phyloP scores from a whole-genome alignment of 2,797 vertebrate species.

The Brachyrhaphis roseni region DNA sequence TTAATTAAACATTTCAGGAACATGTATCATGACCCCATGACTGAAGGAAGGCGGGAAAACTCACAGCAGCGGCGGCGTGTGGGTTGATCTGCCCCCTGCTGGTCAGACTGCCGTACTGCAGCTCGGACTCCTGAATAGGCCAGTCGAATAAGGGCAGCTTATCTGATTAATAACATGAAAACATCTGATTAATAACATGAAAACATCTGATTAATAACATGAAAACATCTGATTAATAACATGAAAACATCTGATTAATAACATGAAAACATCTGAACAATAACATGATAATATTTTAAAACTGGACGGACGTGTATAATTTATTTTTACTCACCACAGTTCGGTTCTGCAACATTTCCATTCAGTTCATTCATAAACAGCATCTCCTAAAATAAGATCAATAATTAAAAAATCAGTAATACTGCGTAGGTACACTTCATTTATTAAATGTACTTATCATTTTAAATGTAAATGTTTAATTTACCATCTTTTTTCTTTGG shows the following conservation, averaged over 20 bases:
- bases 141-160: slow-evolving; percentile 6
- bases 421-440: background rate
- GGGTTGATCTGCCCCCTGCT: slow-evolving; percentile 11
- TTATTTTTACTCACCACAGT: slow-evolving; percentile 4
- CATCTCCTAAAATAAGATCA: slow-evolving; percentile 18
- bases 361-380: background rate
- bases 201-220: no score
- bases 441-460: no score
- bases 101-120: slow-evolving; percentile 26
- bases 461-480: no score
- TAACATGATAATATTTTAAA: no score
- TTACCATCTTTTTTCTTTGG: no score
- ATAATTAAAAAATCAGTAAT: background rate
- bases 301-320: background rate
- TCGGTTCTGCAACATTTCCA: background rate
- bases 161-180: slow-evolving; percentile 10
- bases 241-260: no score
- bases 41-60: background rate
- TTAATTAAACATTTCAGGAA: background rate
- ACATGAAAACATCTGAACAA: background rate
- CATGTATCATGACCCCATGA: background rate
- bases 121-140: slow-evolving; percentile 4
- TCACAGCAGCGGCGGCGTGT: slow-evolving; percentile 11
- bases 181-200: no score
- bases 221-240: no score